These are phyloP conservation scores for Setophaga petechia DNA, from an alignment of 2,113 vertebrate species.

Conservation along the genomic window DNA sequence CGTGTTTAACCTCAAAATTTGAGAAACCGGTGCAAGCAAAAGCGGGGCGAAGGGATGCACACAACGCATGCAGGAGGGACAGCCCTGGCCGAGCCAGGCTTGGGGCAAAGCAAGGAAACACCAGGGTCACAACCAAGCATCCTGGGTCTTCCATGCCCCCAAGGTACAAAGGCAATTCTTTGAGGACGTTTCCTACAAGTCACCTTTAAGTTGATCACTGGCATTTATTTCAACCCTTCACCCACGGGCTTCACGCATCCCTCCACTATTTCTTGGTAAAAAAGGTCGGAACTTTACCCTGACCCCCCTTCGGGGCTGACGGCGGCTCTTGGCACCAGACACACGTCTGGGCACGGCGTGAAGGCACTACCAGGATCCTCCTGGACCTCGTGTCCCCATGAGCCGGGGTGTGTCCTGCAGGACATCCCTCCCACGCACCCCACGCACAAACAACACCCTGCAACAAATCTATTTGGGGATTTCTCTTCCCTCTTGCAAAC, in stretches of 20 bases:
- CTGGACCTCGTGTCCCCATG: too few species aligned
- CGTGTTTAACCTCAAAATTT: neutral
- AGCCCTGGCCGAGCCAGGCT: neutral
- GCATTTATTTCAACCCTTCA: neutral
- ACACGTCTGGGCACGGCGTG: fast-evolving
- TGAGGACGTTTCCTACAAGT: neutral
- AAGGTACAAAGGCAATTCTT: too few species aligned
- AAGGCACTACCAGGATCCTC: too few species aligned
- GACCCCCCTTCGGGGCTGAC: too few species aligned
- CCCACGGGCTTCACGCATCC: fast-evolving
- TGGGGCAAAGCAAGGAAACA: neutral
- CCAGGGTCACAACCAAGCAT: neutral
- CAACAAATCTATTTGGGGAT: fast-evolving
- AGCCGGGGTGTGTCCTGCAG: neutral
- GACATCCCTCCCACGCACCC: neutral
- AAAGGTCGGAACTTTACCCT: neutral
- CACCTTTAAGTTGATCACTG: neutral
- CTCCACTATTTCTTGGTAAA: neutral
- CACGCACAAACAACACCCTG: neutral
- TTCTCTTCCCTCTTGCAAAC: too few species aligned
- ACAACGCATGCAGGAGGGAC: neutral
- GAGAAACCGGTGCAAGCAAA: neutral
- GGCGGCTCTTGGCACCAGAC: neutral
- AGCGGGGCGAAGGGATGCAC: fast-evolving
- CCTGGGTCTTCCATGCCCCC: neutral